These are phyloP conservation scores for Bambusicola thoracicus DNA, from an alignment of 2,113 vertebrate species.

Conservation along the genomic window DNA sequence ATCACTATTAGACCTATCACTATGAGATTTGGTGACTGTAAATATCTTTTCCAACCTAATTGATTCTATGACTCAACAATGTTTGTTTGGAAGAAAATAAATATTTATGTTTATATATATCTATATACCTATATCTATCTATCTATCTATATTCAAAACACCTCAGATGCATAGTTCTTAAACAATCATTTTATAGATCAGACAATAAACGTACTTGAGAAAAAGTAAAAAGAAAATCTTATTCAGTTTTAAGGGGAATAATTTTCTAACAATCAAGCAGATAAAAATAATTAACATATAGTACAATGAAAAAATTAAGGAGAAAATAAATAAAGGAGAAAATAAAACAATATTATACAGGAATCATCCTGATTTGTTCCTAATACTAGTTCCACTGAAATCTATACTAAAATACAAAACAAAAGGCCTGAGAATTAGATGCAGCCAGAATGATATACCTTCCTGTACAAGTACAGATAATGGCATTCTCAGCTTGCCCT, in stretches of 20 bases:
- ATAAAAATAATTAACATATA: background rate
- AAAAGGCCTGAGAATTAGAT: background rate
- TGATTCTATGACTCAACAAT: background rate
- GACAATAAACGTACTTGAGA: background rate
- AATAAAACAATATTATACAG: background rate
- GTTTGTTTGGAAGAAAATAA: background rate
- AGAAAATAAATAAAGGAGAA: background rate
- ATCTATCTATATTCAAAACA: background rate
- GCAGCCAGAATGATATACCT: background rate
- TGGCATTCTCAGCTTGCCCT: background rate
- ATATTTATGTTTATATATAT: no score
- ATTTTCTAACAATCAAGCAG: background rate
- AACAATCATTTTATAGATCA: background rate
- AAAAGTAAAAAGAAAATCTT: background rate
- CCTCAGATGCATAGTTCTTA: background rate
- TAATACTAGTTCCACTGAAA: background rate
- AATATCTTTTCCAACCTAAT: background rate
- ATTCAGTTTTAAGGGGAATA: background rate
- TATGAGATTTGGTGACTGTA: background rate
- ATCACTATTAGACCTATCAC: no score
- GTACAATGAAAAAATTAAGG: background rate
- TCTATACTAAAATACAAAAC: background rate
- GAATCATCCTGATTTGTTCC: background rate
- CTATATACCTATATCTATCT: no score
- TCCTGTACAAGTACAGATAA: background rate